phyloP scores from a whole-genome alignment of 2,888 invertebrate genomes.

The Melitaea athalia region DNA sequence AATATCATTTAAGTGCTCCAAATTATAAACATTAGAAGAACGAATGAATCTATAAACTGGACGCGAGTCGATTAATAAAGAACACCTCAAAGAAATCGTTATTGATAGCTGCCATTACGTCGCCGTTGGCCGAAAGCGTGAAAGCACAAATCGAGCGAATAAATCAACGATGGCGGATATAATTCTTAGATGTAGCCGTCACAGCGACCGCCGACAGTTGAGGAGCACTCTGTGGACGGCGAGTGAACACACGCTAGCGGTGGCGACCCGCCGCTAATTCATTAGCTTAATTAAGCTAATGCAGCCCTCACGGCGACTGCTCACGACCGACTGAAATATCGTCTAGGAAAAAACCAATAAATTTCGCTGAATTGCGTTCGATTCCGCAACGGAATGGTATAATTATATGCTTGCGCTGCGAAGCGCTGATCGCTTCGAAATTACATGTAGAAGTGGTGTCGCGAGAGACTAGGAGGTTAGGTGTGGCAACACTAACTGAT shows the following conservation, averaged over 20 bases:
- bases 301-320: constrained; percentile 31
- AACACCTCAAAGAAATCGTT: constrained; percentile 26
- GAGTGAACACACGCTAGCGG: not conserved
- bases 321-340: constrained; percentile 31
- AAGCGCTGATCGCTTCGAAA: not conserved
- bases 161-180: constrained; percentile 21
- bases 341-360: constrained; percentile 28
- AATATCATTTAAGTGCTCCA: constrained; percentile 4
- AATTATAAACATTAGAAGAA: constrained; percentile 7
- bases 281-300: constrained; percentile 36
- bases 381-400: constrained; percentile 17
- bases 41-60: constrained; percentile 18
- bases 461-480: too few species aligned
- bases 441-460: constrained; percentile 1
- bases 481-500: too few species aligned
- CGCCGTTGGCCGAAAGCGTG: constrained; percentile 21
- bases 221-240: constrained; percentile 1
- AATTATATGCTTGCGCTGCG: constrained; percentile 13
- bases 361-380: constrained; percentile 18
- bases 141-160: constrained; percentile 13
- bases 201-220: constrained; percentile 3
- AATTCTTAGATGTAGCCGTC: constrained; percentile 7
- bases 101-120: constrained; percentile 26
- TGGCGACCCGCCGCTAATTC: constrained; percentile 24
- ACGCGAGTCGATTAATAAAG: constrained; percentile 24